Evolutionary conservation across 92 coral and sea anemone genomes (phyloP).

Genomic region (Plumapathes pennacea): DNA sequence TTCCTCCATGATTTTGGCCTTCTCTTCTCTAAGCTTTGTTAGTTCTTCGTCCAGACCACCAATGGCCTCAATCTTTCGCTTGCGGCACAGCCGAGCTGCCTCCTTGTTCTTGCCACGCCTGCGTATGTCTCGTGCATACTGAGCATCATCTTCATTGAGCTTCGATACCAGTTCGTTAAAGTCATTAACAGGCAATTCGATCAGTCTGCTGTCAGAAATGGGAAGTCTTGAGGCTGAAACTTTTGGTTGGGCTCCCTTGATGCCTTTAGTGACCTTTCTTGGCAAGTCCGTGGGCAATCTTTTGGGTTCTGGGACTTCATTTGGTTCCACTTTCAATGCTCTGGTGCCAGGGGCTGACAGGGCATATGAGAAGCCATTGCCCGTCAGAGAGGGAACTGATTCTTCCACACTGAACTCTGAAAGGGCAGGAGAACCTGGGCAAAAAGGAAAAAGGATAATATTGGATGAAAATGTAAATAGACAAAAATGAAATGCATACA

Average conservation of each 20-base stretch:
- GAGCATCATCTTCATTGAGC: slow-evolving; percentile 60
- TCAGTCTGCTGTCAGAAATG: slow-evolving; percentile 62
- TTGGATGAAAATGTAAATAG: too few species aligned
- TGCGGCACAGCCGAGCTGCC: slow-evolving; percentile 95
- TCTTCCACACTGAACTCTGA: too few species aligned
- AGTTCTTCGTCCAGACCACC: slow-evolving; percentile 64
- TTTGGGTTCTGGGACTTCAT: too few species aligned
- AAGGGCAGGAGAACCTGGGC: too few species aligned
- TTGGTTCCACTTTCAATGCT: too few species aligned
- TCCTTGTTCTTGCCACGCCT: slow-evolving; percentile 94
- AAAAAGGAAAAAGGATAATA: too few species aligned
- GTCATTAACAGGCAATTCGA: slow-evolving; percentile 82
- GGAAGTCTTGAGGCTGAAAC: slow-evolving; percentile 20
- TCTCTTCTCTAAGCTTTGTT: slow-evolving; percentile 38
- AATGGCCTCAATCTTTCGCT: slow-evolving; percentile 85
- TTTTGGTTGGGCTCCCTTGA: slow-evolving; percentile 25
- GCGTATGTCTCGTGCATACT: slow-evolving; percentile 79
- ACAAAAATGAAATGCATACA: too few species aligned
- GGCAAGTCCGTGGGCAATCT: too few species aligned
- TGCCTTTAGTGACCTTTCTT: slow-evolving; percentile 33
- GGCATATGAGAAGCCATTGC: too few species aligned
- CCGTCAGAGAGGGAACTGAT: too few species aligned
- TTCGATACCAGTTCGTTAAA: slow-evolving; percentile 65
- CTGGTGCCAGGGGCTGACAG: too few species aligned
- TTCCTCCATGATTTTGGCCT: slow-evolving; percentile 62